Base-by-base conservation (phyloP, 2,113 vertebrate species). In the Haplotaxodon microlepis region DNA sequence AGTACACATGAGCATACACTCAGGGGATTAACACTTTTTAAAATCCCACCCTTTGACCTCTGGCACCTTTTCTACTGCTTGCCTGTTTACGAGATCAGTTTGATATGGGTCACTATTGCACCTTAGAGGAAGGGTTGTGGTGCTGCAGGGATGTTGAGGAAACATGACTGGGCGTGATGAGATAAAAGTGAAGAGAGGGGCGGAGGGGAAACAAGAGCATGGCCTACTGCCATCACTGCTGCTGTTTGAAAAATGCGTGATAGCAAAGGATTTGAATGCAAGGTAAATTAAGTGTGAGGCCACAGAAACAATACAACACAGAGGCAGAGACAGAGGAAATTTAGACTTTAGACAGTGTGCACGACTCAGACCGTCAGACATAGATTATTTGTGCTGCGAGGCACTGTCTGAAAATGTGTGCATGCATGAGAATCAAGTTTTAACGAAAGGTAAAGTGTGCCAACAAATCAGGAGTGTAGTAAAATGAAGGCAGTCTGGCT, bases 21-120 rank as follows among this genome's bases (percentile, higher is more conserved):
- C 82, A 2, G 34, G 83, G 79, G 91, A 94, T 93, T 92, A 90
- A 83, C 50, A 80, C 51, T 11, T 90, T 93, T 93, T 80, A 84
- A 92, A 94, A 89, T 92, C 84, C 88, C 82, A 82, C 42, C 92
- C 93, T 94, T 93, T 91, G 93, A 93, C 93, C 93, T 86, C 59
- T 83, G 73, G 83, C 81, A 78, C 40, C 66, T 50, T 69, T 59
- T 79, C 38, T 53, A 10, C 21, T 79, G 78, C 83, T 84, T 34
- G 83, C 47, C 36, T 91, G 88, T 93, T 89, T 69, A 91, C 84
- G 42, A 63, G 73, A 86, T 88, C 73, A 42, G 79, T 47, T 82
- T 66, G 86, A 92, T 93, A 38, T 87, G 54, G 92, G 92, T 94
- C 93, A 92, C 27, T 82, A 17, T 34, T 61, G 56, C 71, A 87